These are phyloP conservation scores for Nothocercus nigrocapillus DNA, from an alignment of 2,113 vertebrate genomes.

Conservation along the genomic window DNA sequence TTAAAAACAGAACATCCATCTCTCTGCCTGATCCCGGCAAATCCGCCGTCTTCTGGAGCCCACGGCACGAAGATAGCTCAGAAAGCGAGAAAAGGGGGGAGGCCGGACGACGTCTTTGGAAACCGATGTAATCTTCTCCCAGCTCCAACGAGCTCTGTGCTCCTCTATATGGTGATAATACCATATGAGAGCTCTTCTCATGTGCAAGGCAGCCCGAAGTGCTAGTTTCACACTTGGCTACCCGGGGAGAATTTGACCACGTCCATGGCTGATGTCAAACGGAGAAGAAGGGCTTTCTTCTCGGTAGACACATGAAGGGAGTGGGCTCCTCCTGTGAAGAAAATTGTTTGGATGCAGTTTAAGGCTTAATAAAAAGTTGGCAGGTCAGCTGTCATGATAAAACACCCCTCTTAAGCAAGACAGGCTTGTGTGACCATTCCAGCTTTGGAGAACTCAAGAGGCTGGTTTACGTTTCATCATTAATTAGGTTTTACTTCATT, in stretches of 20 bases:
- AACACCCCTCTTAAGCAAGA: slow-evolving; percentile 10
- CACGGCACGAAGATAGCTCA: background rate
- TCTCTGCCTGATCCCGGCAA: slow-evolving; percentile 2
- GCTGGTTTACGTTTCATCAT: slow-evolving; percentile 29
- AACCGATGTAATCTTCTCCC: rapidly evolving
- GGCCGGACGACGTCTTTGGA: background rate
- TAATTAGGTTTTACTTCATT: slow-evolving; percentile 6
- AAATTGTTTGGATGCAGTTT: slow-evolving; percentile 3
- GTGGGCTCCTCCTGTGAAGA: background rate
- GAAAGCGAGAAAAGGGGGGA: background rate
- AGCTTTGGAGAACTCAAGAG: background rate
- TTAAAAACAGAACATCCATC: slow-evolving; percentile 65
- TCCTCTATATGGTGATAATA: background rate
- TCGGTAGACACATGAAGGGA: background rate
- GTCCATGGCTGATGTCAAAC: slow-evolving; percentile 8
- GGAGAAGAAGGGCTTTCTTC: slow-evolving; percentile 54
- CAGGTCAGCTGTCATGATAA: background rate
- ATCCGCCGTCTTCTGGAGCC: background rate
- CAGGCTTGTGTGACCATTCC: background rate
- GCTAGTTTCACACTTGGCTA: slow-evolving; percentile 46
- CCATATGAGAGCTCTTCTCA: background rate
- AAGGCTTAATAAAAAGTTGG: slow-evolving; percentile 21
- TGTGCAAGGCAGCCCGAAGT: background rate
- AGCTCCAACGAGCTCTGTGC: background rate
- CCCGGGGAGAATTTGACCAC: slow-evolving; percentile 48